A percentile compares a stretch with the other conserved stretches of the same genome.
phyloP scores from a whole-genome alignment of 2,113 vertebrate genomes.

The Ceuthmochares aereus region DNA sequence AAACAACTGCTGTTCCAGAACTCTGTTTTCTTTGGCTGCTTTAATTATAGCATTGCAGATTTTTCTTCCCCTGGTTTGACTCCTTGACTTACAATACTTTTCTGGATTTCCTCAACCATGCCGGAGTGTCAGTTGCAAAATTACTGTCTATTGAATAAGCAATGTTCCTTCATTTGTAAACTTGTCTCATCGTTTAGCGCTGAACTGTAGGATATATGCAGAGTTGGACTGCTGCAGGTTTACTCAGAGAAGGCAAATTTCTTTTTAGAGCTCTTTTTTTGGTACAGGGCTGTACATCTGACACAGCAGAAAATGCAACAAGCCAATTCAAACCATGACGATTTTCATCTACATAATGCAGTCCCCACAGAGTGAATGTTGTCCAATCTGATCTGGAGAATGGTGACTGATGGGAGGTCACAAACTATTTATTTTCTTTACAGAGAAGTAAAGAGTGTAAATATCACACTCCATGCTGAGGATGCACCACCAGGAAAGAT shows the following conservation, averaged over 20 bases:
- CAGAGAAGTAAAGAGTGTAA: not conserved
- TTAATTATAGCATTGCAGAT: not conserved
- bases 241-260: not conserved
- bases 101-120: not conserved
- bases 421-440: not conserved
- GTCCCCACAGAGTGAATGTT: not conserved
- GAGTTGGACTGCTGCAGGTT: not conserved
- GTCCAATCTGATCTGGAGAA: not conserved
- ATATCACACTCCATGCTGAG: not conserved
- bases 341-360: rapidly evolving
- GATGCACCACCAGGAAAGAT: not conserved
- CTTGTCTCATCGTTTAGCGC: not conserved
- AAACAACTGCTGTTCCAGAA: not conserved
- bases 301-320: not conserved
- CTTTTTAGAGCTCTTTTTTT: not conserved
- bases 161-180: not conserved
- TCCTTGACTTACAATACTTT: not conserved
- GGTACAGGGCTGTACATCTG: not conserved
- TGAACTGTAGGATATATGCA: not conserved
- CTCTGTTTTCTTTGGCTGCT: not conserved
- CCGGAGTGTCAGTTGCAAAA: not conserved
- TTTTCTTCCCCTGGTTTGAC: not conserved
- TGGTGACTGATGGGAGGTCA: not conserved
- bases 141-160: not conserved
- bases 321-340: not conserved